A percentile compares a stretch with the other conserved stretches of the same genome.
Evolutionary conservation across 2,113 vertebrate genomes (phyloP).

Genomic region (Octodon degus): DNA sequence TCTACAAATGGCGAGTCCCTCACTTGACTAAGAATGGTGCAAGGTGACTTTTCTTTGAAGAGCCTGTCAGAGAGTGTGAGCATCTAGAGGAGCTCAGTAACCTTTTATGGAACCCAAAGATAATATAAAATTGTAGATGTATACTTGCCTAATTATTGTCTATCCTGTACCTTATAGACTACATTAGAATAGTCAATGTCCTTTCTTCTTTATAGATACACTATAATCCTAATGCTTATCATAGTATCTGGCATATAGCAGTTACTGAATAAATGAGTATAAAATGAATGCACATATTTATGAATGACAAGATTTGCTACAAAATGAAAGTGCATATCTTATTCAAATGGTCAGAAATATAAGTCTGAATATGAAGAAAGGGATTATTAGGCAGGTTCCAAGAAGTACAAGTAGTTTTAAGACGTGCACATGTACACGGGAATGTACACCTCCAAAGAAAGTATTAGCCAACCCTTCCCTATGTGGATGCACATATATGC

Average conservation of each 20-base stretch:
- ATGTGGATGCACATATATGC: neutral
- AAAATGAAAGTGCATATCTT: neutral
- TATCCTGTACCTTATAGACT: neutral
- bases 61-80: neutral
- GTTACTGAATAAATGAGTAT: neutral
- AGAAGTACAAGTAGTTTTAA: neutral
- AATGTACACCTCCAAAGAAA: slow-evolving; percentile 31
- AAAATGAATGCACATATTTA: neutral
- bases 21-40: slow-evolving; percentile 11
- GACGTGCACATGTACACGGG: neutral
- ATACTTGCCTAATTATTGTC: neutral
- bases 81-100: neutral
- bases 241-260: neutral
- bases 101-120: slow-evolving; percentile 34
- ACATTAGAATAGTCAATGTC: neutral
- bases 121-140: slow-evolving; percentile 21
- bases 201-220: neutral
- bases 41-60: slow-evolving; percentile 14
- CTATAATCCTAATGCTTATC: neutral
- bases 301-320: neutral
- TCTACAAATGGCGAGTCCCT: neutral
- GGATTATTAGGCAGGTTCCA: neutral
- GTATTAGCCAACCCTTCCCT: neutral
- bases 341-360: neutral
- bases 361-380: slow-evolving; percentile 1